Base-by-base conservation (phyloP, 2,888 invertebrate genomes). In the Brachyptera putata region DNA sequence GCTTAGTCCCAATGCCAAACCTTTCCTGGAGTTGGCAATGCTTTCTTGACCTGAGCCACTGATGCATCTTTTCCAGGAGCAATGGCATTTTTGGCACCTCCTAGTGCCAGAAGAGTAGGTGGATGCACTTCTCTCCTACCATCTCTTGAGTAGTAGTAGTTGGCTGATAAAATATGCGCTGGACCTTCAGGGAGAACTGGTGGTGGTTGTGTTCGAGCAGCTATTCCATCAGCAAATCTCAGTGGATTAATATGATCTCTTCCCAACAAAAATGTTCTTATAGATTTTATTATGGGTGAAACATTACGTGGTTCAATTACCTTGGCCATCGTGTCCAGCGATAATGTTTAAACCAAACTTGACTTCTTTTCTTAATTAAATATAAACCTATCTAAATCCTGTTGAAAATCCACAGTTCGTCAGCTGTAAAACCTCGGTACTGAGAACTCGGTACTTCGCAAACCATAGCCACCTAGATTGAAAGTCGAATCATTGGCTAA, bases 101-200 rank as follows among this genome's bases (percentile, higher is more conserved):
- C 58, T 30, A 56, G 57, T n/a, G 60, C 24, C 1, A 64, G n/a
- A 5, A 48, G 1, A 39, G 77, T 58, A 0, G 92, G 90, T 1
- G 89, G 91, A 11, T 73, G 67, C 2, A 90, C 88, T 71, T 89
- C 86, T 59, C 93, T 81, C 55, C 96, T 83, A 0, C 80, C 91
- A 78, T 97, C 96, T 60, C 95, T 81, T 0, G 79, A 75, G 70
- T 79, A 88, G 70, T 97, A 96, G 73, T 94, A 93, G 74, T 95
- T 94, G 49, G 82, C 84, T 13, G 87, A 83, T 62, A 91, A 78
- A 69, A 85, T 83, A 74, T 91, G 89, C 26, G 87, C 79, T 1
- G 89, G 86, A 9, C 95, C 96, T 63, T 84, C 89, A 18, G 92
- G 96, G 56, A 95, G 73, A 58, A 80, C 74, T 48, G 95, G 95